Evolutionary conservation across 2,113 vertebrate genomes (phyloP).

Genomic region (Indri indri): DNA sequence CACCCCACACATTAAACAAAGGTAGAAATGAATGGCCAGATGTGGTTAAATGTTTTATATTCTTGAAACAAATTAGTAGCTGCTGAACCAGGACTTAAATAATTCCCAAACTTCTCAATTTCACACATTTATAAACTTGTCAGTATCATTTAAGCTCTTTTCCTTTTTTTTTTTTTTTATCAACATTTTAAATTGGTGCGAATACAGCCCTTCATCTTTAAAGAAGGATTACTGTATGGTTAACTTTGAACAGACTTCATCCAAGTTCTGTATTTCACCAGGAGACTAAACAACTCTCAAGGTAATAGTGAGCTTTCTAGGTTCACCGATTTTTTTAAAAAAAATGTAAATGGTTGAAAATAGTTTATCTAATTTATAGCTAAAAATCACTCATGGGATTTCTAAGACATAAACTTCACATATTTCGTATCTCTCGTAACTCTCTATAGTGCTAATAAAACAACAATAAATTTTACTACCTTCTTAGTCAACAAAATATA

Average conservation of each 20-base stretch:
- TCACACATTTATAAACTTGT: not conserved
- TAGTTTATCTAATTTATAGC: not conserved
- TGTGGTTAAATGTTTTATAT: not conserved
- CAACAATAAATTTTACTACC: not conserved
- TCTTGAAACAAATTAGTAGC: not conserved
- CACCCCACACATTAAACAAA: not conserved
- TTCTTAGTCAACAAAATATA: not conserved
- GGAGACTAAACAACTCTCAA: not conserved
- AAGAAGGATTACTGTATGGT: not conserved
- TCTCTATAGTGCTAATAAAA: not conserved
- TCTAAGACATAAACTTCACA: not conserved
- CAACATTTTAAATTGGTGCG: not conserved
- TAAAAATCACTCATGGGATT: not conserved
- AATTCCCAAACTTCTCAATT: not conserved
- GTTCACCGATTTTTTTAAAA: not conserved
- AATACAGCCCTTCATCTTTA: not conserved
- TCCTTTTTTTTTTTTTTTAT: conserved; percentile 4
- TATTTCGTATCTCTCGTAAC: not conserved
- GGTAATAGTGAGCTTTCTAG: not conserved
- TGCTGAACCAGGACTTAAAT: not conserved
- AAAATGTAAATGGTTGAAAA: not conserved
- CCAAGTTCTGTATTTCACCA: not conserved
- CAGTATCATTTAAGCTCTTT: not conserved
- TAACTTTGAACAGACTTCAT: not conserved
- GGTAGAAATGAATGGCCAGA: not conserved